Percentiles rank a stretch among this genome's conserved stretches.
These are phyloP conservation scores for Aphrocallistes beatrix DNA, from an alignment of 37 sponge, comb jelly and placozoan genomes.

Conservation along the genomic window DNA sequence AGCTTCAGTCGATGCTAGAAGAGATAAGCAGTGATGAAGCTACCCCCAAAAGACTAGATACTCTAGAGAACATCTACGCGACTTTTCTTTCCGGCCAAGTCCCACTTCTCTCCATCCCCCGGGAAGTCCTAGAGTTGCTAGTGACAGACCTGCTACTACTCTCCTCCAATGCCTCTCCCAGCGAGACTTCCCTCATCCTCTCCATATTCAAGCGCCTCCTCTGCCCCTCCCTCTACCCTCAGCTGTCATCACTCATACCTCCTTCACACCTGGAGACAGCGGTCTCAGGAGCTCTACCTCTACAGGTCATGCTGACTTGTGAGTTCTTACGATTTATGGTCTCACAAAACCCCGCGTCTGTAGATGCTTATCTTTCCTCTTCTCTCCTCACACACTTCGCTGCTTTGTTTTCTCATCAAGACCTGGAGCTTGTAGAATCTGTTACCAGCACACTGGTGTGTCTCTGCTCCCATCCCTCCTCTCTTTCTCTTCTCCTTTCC, in stretches of 20 bases:
- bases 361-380: neutral
- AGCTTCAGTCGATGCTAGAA: neutral
- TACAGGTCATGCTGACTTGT: neutral
- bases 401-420: neutral
- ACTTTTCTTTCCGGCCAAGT: neutral
- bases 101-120: neutral
- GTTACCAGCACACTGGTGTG: neutral
- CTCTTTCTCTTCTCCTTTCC: neutral
- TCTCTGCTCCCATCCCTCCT: neutral
- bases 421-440: neutral
- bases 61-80: neutral
- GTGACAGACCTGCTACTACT: neutral
- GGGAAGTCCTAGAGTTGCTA: neutral
- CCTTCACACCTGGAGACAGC: constrained; percentile 1
- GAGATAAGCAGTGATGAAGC: neutral
- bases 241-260: neutral
- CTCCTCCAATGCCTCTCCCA: neutral
- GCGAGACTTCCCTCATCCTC: neutral
- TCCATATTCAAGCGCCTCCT: neutral
- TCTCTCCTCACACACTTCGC: neutral
- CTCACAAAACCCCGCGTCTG: neutral
- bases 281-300: neutral
- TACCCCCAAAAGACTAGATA: neutral
- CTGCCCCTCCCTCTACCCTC: neutral
- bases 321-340: neutral